A percentile compares a stretch with the other conserved stretches of the same genome.
Evolutionary conservation across 2,797 vertebrate genomes (phyloP).

Genomic region (Xerus rutilus): DNA sequence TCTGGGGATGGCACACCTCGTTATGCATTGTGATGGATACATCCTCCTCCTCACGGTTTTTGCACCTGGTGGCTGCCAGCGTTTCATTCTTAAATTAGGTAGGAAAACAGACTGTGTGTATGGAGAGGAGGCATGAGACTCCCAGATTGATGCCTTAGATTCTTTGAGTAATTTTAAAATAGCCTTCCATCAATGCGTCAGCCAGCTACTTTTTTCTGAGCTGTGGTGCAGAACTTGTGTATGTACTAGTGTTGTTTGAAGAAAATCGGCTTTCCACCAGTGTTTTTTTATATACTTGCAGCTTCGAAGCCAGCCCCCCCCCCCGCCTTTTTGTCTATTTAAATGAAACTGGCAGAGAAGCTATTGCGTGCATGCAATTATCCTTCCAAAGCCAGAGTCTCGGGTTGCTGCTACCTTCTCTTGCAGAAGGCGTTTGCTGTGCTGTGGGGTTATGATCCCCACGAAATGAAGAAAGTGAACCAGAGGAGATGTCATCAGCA

Average conservation of each 20-base stretch:
- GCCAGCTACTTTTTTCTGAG: constrained; percentile 81
- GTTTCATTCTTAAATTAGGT: constrained; percentile 81
- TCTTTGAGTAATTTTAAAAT: constrained; percentile 78
- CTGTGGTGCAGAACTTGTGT: constrained; percentile 85
- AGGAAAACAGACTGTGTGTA: constrained; percentile 71
- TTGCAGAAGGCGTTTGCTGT: constrained; percentile 78
- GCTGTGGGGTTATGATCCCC: constrained; percentile 55
- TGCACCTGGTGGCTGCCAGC: constrained; percentile 86
- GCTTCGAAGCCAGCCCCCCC: background rate
- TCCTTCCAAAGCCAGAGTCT: constrained; percentile 74
- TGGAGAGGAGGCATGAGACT: constrained; percentile 67
- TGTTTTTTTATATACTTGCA: constrained; percentile 38
- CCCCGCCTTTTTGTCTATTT: background rate
- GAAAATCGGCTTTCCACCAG: constrained; percentile 35
- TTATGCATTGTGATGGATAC: constrained; percentile 59
- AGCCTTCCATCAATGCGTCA: constrained; percentile 84
- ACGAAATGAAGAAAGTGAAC: constrained; percentile 77
- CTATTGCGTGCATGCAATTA: constrained; percentile 68
- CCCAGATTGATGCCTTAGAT: constrained; percentile 83
- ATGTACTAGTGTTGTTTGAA: constrained; percentile 67
- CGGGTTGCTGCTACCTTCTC: constrained; percentile 67
- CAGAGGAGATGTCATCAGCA: constrained; percentile 28
- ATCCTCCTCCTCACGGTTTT: constrained; percentile 75
- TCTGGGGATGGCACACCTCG: constrained; percentile 23
- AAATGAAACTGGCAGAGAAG: constrained; percentile 66